These are phyloP conservation scores for Drosophila kohkoa DNA, from an alignment of 1,140 invertebrate species.

Conservation along the genomic window DNA sequence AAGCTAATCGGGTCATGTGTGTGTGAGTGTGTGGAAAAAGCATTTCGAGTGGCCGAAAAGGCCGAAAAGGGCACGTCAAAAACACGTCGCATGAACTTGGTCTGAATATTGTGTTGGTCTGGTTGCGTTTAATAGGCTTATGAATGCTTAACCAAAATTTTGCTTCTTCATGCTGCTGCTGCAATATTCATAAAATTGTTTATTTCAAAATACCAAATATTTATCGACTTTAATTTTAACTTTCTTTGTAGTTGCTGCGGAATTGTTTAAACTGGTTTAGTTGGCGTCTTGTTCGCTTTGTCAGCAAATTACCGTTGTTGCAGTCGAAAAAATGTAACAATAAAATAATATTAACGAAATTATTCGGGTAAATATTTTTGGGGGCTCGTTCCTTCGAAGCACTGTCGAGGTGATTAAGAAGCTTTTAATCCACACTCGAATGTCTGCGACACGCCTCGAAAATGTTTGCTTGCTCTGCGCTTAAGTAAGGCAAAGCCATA, in stretches of 20 bases:
- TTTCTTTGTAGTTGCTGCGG: slow-evolving; percentile 70
- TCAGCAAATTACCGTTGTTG: slow-evolving; percentile 23
- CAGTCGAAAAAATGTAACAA: slow-evolving; percentile 49
- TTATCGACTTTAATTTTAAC: slow-evolving; percentile 69
- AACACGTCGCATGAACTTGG: slow-evolving; percentile 25
- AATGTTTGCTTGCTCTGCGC: slow-evolving; percentile 31
- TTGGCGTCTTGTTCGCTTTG: slow-evolving; percentile 23
- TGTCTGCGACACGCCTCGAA: slow-evolving; percentile 60
- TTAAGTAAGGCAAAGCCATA: slow-evolving; percentile 75
- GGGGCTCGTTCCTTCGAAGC: slow-evolving; percentile 65
- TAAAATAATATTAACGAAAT: slow-evolving; percentile 62
- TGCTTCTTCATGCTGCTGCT: slow-evolving; percentile 6
- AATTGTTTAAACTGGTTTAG: slow-evolving; percentile 61
- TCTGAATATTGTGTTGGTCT: slow-evolving; percentile 3
- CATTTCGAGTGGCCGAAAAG: slow-evolving; percentile 49
- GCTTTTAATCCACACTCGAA: slow-evolving; percentile 51
- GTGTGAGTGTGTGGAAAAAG: slow-evolving; percentile 52
- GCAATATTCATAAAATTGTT: slow-evolving; percentile 32
- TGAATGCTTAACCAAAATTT: slow-evolving; percentile 31
- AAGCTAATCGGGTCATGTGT: slow-evolving; percentile 64
- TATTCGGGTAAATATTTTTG: slow-evolving; percentile 64
- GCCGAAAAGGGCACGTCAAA: slow-evolving; percentile 58
- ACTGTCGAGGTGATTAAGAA: slow-evolving; percentile 63
- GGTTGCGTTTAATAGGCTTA: slow-evolving; percentile 38
- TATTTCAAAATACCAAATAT: slow-evolving; percentile 32